Evolutionary conservation across 2,113 vertebrate genomes (phyloP), one percentile per base, ranked within the genome.

Genomic region (Scolopax mira): DNA sequence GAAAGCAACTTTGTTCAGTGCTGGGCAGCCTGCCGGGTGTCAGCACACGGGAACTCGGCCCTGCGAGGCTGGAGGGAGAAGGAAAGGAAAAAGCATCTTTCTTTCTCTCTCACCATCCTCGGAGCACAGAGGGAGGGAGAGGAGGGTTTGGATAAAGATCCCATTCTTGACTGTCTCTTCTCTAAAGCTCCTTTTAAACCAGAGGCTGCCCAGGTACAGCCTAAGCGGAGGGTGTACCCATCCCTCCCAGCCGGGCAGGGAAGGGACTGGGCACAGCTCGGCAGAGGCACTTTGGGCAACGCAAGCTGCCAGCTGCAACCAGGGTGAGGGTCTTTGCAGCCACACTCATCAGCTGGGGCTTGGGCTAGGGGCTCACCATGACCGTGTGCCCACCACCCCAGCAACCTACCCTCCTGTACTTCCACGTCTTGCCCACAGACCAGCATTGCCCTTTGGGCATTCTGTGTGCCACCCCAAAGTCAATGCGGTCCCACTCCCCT

Each of bases 11-110:
- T 96, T 96, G 96, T 97, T 97, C 15, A 1, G 44, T 6, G 27
- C 83, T 90, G 94, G 96, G 96, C 94, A 96, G 93, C 61, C 69
- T 96, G 96, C 94, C 96, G 90, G 85, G 52, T 65, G 94, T n/a
- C 77, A 75, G 94, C 88, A 62, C 92, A 58, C 5, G 22, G 85
- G 85, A 79, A 83, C 93, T 73, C 4, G 1, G 57, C 70, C 66
- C 81, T 22, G 71, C 0, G 2, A 79, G 86, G 77, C 91, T 0
- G 0, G 70, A 96, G 88, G 88, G 90, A 96, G 83, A 94, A 87
- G 94, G 83, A 66, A 78, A 74, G 82, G 82, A 90, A 90, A 95
- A 93, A 85, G 83, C 93, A 96, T 94, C 94, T 96, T 93, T 93
- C 92, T 90, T 86, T 95, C 89, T 95, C 52, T 95, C 90, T 88